Base-by-base conservation (phyloP, 2,888 invertebrate species). In the Ectemnius lituratus region DNA sequence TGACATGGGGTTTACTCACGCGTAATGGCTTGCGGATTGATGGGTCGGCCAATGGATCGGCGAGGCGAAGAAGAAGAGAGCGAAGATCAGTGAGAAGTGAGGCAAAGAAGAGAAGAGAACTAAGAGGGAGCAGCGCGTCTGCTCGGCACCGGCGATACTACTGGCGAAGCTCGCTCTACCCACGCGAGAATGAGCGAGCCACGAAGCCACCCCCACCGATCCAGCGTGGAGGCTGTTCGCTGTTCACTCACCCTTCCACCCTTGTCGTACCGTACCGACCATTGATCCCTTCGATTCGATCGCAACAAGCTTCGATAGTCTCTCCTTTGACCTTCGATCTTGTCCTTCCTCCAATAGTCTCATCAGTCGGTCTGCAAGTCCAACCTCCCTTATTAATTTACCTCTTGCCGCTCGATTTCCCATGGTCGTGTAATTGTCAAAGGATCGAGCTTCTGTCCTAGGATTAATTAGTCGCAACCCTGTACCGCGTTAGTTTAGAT, bases 61-160 rank as follows among this genome's bases (percentile, higher is more conserved):
- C 60, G 14, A 14, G 14, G 60, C 62, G 49, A 58, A 61, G 59
- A 16, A 68, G 64, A 67, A 37, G 28, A 61, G 59, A 28, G 18
- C 4, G 56, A 61, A 65, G 62, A 52, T 49, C 27, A 28, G 68
- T 59, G 58, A 62, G 58, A 56, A 58, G 64, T 61, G 67, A 70
- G 49, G 27, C 11, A 4, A 52, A 14, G 58, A 20, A 47, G 58
- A 65, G 61, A 23, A 59, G 56, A 68, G 78, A 62, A 11, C 37
- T 11, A 11, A 37, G 37, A 37, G 37, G 8, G 23, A 23, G 70
- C 81, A 82, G 87, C 86, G 85, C 81, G 76, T 80, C 81, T 82
- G 78, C 75, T 82, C 85, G 81, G 78, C 83, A 86, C 84, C 84
- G 37, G 85, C 85, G 84, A 83, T 80, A 84, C 83, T 83, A 88